These are phyloP conservation scores for Galemys pyrenaicus DNA, from an alignment of 2,113 vertebrate species.

Conservation along the genomic window DNA sequence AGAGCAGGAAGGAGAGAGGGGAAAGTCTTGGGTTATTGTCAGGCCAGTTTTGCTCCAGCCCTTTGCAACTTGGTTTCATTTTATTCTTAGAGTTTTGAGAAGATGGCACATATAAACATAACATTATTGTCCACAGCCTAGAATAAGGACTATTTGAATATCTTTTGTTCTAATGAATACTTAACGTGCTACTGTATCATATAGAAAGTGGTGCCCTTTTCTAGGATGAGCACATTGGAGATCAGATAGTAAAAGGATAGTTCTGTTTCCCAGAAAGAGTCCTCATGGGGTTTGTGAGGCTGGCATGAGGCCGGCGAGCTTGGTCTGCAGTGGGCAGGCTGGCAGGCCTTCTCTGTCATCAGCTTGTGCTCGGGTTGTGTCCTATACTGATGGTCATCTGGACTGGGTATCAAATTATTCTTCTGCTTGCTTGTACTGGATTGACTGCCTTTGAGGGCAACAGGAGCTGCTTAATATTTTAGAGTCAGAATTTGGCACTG, in stretches of 20 bases:
- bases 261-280: not conserved
- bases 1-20: not conserved
- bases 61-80: slow-evolving; percentile 5
- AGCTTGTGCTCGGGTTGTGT: slow-evolving; percentile 57
- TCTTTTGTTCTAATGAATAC: not conserved
- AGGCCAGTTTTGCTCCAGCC: not conserved
- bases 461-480: slow-evolving; percentile 72
- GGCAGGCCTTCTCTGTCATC: slow-evolving; percentile 48
- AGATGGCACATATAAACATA: slow-evolving; percentile 16
- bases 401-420: slow-evolving; percentile 61
- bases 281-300: not conserved
- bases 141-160: not conserved
- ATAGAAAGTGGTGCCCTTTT: not conserved
- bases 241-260: not conserved
- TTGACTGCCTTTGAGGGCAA: slow-evolving; percentile 50
- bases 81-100: slow-evolving; percentile 12
- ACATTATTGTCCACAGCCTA: not conserved
- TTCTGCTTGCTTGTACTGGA: not conserved
- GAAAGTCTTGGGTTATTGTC: not conserved
- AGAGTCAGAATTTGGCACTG: slow-evolving; percentile 26
- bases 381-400: slow-evolving; percentile 56
- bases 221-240: not conserved
- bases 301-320: not conserved
- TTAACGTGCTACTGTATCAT: not conserved
- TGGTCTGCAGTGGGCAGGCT: not conserved